A percentile compares a stretch with the other conserved stretches of the same genome.
Evolutionary conservation across 1,140 invertebrate species (phyloP).

Genomic region (Aphidius gifuensis): DNA sequence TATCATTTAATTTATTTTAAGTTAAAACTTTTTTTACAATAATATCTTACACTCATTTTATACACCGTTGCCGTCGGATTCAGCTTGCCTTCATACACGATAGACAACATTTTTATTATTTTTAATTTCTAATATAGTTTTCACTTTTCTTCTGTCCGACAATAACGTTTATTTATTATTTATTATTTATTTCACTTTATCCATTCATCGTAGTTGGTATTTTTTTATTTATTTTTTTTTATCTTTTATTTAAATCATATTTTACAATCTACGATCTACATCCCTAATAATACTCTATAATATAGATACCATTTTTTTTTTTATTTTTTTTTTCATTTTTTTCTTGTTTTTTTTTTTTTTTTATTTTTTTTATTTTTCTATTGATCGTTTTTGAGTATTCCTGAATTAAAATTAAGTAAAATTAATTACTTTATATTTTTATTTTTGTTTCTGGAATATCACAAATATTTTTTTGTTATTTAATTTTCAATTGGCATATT

Average conservation of each 20-base stretch:
- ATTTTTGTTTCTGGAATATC: too few species aligned
- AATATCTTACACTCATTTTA: conserved; percentile 55
- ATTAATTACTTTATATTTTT: too few species aligned
- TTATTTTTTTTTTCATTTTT: conserved; percentile 20
- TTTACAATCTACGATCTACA: conserved; percentile 51
- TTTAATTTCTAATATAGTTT: conserved; percentile 10
- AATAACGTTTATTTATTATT: conserved; percentile 13
- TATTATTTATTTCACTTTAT: conserved; percentile 3
- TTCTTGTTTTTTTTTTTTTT: conserved; percentile 3
- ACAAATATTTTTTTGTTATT: too few species aligned
- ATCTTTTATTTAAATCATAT: conserved; percentile 39
- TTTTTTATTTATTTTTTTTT: conserved; percentile 18
- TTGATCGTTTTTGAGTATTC: background rate
- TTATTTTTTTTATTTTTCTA: background rate
- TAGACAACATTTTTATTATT: conserved; percentile 6
- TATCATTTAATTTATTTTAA: conserved; percentile 58
- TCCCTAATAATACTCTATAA: conserved; percentile 54
- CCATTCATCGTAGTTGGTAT: background rate
- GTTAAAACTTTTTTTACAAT: conserved; percentile 57
- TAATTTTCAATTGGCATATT: too few species aligned
- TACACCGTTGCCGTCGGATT: conserved; percentile 38
- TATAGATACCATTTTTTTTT: conserved; percentile 40
- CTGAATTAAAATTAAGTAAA: too few species aligned
- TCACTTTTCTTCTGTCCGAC: conserved; percentile 2
- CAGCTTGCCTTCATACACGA: background rate